These are phyloP conservation scores for Ooceraea biroi DNA, from an alignment of 1,140 invertebrate species.

Conservation along the genomic window DNA sequence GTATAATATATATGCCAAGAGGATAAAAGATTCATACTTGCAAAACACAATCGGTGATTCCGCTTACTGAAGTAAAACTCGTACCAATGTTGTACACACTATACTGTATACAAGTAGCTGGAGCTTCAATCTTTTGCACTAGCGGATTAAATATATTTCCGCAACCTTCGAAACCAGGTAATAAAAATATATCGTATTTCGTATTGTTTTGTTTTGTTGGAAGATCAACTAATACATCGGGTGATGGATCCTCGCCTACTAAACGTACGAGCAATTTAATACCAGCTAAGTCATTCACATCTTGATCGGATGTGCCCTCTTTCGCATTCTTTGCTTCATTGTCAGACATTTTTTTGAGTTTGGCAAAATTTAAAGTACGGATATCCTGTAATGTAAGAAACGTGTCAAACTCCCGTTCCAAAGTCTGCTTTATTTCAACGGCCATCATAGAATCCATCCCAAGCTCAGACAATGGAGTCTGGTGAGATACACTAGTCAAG, in stretches of 20 bases:
- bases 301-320: not conserved
- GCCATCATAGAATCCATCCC: conserved; percentile 95
- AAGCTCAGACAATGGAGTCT: conserved; percentile 90
- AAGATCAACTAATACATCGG: conserved; percentile 77
- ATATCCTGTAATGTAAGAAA: conserved; percentile 91
- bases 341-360: conserved; percentile 85
- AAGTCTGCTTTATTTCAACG: conserved; percentile 92
- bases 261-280: conserved; percentile 80
- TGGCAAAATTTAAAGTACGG: conserved; percentile 87
- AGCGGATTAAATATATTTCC: conserved; percentile 85
- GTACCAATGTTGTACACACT: conserved; percentile 62
- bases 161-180: conserved; percentile 90
- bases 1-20: not conserved
- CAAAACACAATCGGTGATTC: conserved; percentile 78
- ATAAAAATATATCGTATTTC: conserved; percentile 87
- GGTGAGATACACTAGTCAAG: conserved; percentile 86
- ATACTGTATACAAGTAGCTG: conserved; percentile 89
- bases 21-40: not conserved
- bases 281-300: conserved; percentile 65
- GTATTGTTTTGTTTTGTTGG: conserved; percentile 75
- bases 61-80: conserved; percentile 61
- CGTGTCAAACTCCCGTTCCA: conserved; percentile 91
- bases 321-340: conserved; percentile 55
- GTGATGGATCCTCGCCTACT: conserved; percentile 73
- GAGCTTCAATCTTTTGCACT: conserved; percentile 86